Evolutionary conservation across 2,888 invertebrate species (phyloP), one percentile per base, ranked within the genome.

Genomic region (Camptogramma bilineatum): DNA sequence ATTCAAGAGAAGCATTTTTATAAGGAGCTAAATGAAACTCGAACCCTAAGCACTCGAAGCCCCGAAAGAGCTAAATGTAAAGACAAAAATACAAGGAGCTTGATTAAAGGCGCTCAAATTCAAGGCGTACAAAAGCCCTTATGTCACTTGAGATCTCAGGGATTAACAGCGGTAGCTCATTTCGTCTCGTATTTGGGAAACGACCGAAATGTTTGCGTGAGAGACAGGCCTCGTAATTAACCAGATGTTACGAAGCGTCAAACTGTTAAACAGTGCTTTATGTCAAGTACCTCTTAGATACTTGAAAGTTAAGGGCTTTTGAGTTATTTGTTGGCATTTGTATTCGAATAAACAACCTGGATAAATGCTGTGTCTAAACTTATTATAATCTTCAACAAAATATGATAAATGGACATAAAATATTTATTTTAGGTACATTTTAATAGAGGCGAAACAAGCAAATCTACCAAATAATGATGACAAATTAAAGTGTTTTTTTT

Each of bases 161-260:
- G 65, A 71, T 71, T 65, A 72, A 71, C 55, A 69, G 69, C 44
- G 64, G 68, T 70, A 65, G 58, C 52, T 62, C 54, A 66, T 66
- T 66, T 58, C 52, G 59, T 42, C 39, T 57, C 48, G 59, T 48
- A 61, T 52, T 60, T 61, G 50, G 24, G 21, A 52, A 54, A 54
- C 39, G 19, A 42, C 42, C 60, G 59, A 28, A 8, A 60, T 64
- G 64, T 56, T 52, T 60, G 60, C 50, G 60, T 59, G 39, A 42
- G 61, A 50, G 65, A 55, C 58, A 62, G 58, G 42, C 39, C 47
- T 4, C 28, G 65, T 62, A 66, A 66, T 66, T 62, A 59, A 34
- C 55, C 52, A 21, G 55, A 57, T 61, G 56, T 65, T 57, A 64
- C 62, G 55, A 52, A 56, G 55, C 44, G 66, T 50, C 55, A 62